A percentile compares a stretch with the other conserved stretches of the same genome.
Evolutionary conservation across 2,888 invertebrate species (phyloP).

Genomic region (Lathronympha strigana): DNA sequence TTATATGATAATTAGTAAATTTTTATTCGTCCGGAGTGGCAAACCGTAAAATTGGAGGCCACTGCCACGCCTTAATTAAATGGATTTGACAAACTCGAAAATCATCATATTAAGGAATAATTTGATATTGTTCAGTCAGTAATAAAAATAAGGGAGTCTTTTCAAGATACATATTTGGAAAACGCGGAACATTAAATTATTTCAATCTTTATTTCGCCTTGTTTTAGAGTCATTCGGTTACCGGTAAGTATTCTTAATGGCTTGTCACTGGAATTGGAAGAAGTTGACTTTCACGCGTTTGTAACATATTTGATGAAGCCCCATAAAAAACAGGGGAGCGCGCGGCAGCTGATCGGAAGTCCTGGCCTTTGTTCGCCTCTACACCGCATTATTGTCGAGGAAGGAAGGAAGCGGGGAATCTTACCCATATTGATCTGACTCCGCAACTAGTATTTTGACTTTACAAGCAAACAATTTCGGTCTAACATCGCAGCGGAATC

Average conservation of each 20-base stretch:
- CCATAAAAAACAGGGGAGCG: constrained; percentile 71
- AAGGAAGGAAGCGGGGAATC: constrained; percentile 69
- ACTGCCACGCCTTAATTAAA: constrained; percentile 29
- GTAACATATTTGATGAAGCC: constrained; percentile 79
- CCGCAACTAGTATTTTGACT: constrained; percentile 42
- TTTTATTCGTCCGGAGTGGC: constrained; percentile 5
- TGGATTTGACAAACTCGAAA: neutral
- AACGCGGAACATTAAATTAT: no score
- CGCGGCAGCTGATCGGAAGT: constrained; percentile 84
- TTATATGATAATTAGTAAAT: constrained; percentile 32
- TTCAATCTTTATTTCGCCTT: no score
- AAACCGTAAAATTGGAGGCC: constrained; percentile 30
- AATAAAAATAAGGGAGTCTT: no score
- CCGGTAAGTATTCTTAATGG: neutral
- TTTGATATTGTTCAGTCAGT: no score
- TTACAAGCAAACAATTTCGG: constrained; percentile 14
- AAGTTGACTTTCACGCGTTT: constrained; percentile 47
- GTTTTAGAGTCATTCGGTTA: no score
- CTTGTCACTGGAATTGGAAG: constrained; percentile 9
- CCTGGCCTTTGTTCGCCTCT: constrained; percentile 78
- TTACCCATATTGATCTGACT: constrained; percentile 39
- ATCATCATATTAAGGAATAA: neutral
- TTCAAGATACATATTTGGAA: no score
- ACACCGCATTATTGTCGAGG: constrained; percentile 68
- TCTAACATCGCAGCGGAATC: constrained; percentile 11